These are phyloP conservation scores for Xylocampa areola DNA, from an alignment of 2,888 invertebrate species.

Conservation along the genomic window DNA sequence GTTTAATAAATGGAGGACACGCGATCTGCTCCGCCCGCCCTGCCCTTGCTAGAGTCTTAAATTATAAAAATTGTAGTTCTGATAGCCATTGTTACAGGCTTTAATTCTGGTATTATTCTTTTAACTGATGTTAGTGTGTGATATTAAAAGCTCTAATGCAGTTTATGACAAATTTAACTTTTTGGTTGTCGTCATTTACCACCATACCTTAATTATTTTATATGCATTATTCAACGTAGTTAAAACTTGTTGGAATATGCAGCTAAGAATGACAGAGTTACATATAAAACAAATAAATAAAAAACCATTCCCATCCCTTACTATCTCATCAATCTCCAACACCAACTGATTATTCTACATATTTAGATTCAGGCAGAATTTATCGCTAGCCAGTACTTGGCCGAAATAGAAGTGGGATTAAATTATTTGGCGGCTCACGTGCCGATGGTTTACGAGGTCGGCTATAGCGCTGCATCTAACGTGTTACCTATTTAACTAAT, in stretches of 20 bases:
- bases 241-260: too few species aligned
- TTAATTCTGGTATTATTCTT: conserved; percentile 39
- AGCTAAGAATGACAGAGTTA: background rate
- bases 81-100: conserved; percentile 46
- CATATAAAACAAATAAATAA: conserved; percentile 15
- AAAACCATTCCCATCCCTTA: conserved; percentile 11
- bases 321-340: conserved; percentile 16
- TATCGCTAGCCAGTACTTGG: conserved; percentile 34
- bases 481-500: conserved; percentile 65
- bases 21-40: conserved; percentile 47
- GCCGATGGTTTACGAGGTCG: conserved; percentile 64
- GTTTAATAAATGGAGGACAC: conserved; percentile 64
- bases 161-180: too few species aligned
- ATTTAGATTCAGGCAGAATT: conserved; percentile 44
- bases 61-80: conserved; percentile 47
- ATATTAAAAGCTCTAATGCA: too few species aligned
- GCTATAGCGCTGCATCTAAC: conserved; percentile 58
- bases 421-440: conserved; percentile 72
- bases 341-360: conserved; percentile 27
- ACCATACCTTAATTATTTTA: too few species aligned
- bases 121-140: conserved; percentile 9
- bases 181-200: too few species aligned
- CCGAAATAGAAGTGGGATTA: conserved; percentile 64
- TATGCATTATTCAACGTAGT: too few species aligned
- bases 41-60: conserved; percentile 35